Base-by-base conservation (phyloP, 2,797 vertebrate genomes). In the Tenualosa ilisha region DNA sequence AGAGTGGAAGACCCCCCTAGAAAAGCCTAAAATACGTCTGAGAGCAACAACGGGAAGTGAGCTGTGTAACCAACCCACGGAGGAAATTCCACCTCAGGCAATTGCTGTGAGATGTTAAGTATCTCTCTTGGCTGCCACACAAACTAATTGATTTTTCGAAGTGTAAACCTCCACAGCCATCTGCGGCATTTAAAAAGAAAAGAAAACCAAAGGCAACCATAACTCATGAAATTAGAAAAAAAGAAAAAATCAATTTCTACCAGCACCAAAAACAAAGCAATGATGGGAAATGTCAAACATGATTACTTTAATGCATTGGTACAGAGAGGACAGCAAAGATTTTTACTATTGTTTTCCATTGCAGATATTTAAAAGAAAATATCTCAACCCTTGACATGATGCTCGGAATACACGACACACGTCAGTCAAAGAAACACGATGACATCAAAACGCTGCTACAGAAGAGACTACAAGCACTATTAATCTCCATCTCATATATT, bases 11-110 rank as follows among this genome's bases (percentile, higher is more conserved):
- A 1, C n/a, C 59, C 59, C 24, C 22, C 22, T 24, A 24, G 91
- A 90, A 88, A 89, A 89, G 92, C 93, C 93, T 93, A 92, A 93
- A 93, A 94, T 93, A 91, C 91, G 89, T 91, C 91, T 89, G 87
- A 88, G 93, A 90, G 91, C 91, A 91, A 90, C 92, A 79, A 88
- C 90, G 81, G 90, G 93, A 93, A 91, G 91, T 89, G 92, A 93
- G 92, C 91, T 88, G 92, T 91, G 88, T 92, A 91, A 89, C 88
- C 90, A 91, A 93, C 91, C 89, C 92, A 89, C 93, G 92, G 86
- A 90, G 93, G 92, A 91, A 93, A 90, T 91, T 91, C 93, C 89
- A 94, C 93, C 92, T 92, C 91, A 87, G 92, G 92, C 92, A 82
- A 91, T 90, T 89, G 83, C 85, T 88, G 89, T 91, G 85, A 90